Evolutionary conservation across 2,797 vertebrate species (phyloP).

Genomic region (Avahi laniger): DNA sequence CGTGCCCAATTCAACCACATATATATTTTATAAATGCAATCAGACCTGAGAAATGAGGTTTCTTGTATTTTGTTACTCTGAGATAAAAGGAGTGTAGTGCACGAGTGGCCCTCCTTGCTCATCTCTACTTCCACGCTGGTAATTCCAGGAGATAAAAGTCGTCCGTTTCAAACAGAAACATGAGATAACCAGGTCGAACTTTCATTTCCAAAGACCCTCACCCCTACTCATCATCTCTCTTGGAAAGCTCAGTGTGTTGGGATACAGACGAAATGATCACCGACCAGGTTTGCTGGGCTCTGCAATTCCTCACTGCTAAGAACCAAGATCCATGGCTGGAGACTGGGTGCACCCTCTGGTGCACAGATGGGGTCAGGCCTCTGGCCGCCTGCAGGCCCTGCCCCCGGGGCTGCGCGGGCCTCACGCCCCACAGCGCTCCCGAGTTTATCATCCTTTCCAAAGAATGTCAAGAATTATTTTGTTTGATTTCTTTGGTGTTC

Average conservation of each 20-base stretch:
- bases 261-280: constrained; percentile 5
- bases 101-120: neutral
- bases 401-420: rapidly evolving
- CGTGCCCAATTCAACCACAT: constrained; percentile 35
- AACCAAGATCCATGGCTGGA: neutral
- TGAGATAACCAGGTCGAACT: neutral
- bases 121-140: neutral
- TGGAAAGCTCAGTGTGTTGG: constrained; percentile 48
- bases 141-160: constrained; percentile 24
- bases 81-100: constrained; percentile 65
- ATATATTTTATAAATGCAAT: constrained; percentile 64
- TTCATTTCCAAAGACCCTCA: constrained; percentile 11
- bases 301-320: neutral
- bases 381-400: neutral
- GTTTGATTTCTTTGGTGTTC: constrained; percentile 60
- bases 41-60: constrained; percentile 56
- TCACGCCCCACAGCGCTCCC: neutral
- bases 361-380: rapidly evolving
- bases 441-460: constrained; percentile 34
- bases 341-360: rapidly evolving
- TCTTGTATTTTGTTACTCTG: constrained; percentile 20
- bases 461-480: constrained; percentile 46
- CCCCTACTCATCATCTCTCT: neutral
- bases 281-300: neutral
- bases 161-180: constrained; percentile 46